Base-by-base conservation (phyloP, 2,797 vertebrate species). In the Lepidocolaptes lacrymiger region DNA sequence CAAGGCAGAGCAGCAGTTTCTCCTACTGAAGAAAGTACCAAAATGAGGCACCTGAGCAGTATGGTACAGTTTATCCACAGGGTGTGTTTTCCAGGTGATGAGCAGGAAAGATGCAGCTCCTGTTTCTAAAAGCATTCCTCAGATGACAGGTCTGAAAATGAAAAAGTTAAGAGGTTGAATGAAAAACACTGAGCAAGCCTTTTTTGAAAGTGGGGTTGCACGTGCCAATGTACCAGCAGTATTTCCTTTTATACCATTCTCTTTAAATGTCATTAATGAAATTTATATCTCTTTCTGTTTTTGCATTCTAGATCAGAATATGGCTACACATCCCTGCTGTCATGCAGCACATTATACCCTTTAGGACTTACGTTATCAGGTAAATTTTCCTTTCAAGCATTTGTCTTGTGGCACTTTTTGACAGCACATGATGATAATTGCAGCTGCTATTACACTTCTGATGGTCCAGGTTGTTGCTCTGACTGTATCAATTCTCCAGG, bases 271-370 rank as follows among this genome's bases (percentile, higher is more conserved):
- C 46, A 94, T 88, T 95, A 75, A 85, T 93, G 28, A 67, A 72
- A 16, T 66, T 66, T 96, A 74, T 77, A 85, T 95, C 32, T 92
- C 14, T 97, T 72, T 97, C 81, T 97, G 22, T 90, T 52, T 97
- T 97, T 98, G 68, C 52, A 83, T 97, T 98, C 15, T 93, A 98
- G 98, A 98, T 98, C 97, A 98, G 98, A 98, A 99, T 99, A 98
- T 99, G 99, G 99, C 97, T 99, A 91, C 99, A 99, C 98, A 99
- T 99, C 96, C 99, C 99, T 86, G 99, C 99, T 78, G 99, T 99
- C 96, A 99, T 99, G 99, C 99, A 99, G 98, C 99, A 99, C 97
- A 99, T 99, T 97, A 99, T 99, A 96, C 99, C 99, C 67, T 99
- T 99, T 98, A 99, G 99, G 97, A 99, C 99, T 39, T 99, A 99